These are phyloP conservation scores for Drosophila mulleri DNA, from an alignment of 2,888 invertebrate genomes.

Conservation along the genomic window DNA sequence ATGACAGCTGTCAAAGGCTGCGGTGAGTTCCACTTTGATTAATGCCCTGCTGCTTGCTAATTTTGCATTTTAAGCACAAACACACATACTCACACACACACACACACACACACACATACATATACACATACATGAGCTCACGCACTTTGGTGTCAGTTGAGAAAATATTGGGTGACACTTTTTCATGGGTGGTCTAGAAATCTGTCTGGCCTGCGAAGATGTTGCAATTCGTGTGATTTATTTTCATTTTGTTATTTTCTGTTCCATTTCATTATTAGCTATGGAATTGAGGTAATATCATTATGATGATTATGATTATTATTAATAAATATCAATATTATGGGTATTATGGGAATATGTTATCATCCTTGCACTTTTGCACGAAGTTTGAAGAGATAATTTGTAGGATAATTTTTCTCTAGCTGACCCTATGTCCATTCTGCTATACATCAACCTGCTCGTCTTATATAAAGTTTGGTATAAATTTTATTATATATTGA, in stretches of 20 bases:
- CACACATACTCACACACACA: slow-evolving; percentile 8
- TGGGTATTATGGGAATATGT: neutral
- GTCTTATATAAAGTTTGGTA: too few species aligned
- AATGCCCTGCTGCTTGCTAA: slow-evolving; percentile 55
- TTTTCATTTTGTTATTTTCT: slow-evolving; percentile 23
- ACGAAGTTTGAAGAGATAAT: neutral
- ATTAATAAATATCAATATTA: neutral
- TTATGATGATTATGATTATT: neutral
- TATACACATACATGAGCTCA: slow-evolving; percentile 6
- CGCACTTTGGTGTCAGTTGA: slow-evolving; percentile 34
- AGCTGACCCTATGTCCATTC: too few species aligned
- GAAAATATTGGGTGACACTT: slow-evolving; percentile 53
- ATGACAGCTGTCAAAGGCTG: slow-evolving; percentile 74
- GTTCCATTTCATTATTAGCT: neutral
- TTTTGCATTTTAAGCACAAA: slow-evolving; percentile 58
- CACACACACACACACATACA: slow-evolving; percentile 3
- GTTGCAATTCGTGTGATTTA: slow-evolving; percentile 31
- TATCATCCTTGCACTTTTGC: too few species aligned
- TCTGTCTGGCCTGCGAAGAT: slow-evolving; percentile 31
- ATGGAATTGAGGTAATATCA: neutral
- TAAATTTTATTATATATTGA: too few species aligned
- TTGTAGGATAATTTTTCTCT: too few species aligned
- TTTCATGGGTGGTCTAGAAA: slow-evolving; percentile 30
- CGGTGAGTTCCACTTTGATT: slow-evolving; percentile 57
- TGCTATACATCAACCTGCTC: too few species aligned